Percentiles rank a stretch among this genome's conserved stretches.
Conservation (phyloP, 2,888 invertebrate genomes). For the Acronicta alni region DNA sequence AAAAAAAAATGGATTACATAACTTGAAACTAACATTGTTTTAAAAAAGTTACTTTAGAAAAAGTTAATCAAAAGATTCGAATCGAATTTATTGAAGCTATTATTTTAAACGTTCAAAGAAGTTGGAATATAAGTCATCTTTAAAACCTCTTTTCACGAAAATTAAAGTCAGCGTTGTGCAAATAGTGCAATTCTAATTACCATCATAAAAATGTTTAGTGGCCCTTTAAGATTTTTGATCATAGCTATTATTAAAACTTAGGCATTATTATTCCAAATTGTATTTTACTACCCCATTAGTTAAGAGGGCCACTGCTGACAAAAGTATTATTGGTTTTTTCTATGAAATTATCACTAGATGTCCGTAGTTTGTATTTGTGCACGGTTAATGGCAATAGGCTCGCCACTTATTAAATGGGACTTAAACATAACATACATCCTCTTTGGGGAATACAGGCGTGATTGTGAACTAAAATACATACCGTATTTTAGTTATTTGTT, state of each 20-base stretch:
- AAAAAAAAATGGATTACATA: not conserved
- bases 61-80: not conserved
- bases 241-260: not conserved
- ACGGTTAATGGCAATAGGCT: too few relatives aligned
- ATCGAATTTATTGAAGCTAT: slow-evolving; percentile 1
- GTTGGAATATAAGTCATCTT: slow-evolving; percentile 1
- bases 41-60: not conserved
- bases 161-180: slow-evolving; percentile 10
- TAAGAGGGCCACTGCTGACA: too few relatives aligned
- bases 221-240: slow-evolving; percentile 3
- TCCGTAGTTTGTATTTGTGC: too few relatives aligned
- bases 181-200: slow-evolving; percentile 30
- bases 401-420: too few relatives aligned
- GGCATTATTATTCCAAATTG: not conserved
- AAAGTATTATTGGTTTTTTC: too few relatives aligned
- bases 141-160: slow-evolving; percentile 3
- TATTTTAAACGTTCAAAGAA: not conserved
- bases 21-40: slow-evolving; percentile 1
- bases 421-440: too few relatives aligned
- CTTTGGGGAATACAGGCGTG: too few relatives aligned
- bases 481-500: slow-evolving; percentile 1
- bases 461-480: too few relatives aligned
- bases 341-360: too few relatives aligned
- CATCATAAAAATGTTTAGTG: not conserved
- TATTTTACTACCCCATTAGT: too few relatives aligned